Conservation (phyloP, 1,140 invertebrate genomes). For the Xylocopa sonorina region DNA sequence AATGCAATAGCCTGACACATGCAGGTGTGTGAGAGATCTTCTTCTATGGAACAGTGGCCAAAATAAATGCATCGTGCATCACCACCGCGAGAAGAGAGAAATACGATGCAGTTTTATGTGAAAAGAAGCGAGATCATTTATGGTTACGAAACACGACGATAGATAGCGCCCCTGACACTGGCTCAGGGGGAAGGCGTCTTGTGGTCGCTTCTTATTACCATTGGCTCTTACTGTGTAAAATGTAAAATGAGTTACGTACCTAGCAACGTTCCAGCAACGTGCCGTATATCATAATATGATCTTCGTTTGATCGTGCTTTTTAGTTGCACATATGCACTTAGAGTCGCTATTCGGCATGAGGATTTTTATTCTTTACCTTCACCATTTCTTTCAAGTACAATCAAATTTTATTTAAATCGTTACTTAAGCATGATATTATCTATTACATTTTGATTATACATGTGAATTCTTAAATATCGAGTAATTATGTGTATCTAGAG, state of each 20-base stretch:
- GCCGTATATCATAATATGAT: constrained; percentile 44
- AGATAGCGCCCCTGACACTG: constrained; percentile 12
- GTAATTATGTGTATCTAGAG: not conserved
- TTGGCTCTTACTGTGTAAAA: constrained; percentile 66
- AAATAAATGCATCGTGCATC: constrained; percentile 55
- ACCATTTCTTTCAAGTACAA: not conserved
- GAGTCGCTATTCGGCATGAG: constrained; percentile 1
- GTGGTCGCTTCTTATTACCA: constrained; percentile 47
- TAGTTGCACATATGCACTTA: not conserved
- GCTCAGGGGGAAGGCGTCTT: constrained; percentile 50
- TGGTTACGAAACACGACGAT: constrained; percentile 33
- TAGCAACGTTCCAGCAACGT: constrained; percentile 60
- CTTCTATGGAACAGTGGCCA: constrained; percentile 62
- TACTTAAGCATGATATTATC: too few relatives aligned
- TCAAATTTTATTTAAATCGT: not conserved
- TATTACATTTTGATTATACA: constrained; percentile 8
- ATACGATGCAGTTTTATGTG: constrained; percentile 9
- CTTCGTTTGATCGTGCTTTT: constrained; percentile 47
- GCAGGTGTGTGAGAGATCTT: constrained; percentile 55
- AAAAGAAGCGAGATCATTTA: constrained; percentile 39
- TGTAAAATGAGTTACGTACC: constrained; percentile 61
- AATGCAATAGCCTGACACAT: constrained; percentile 73
- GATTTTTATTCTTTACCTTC: too few relatives aligned
- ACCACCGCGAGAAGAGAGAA: constrained; percentile 26
- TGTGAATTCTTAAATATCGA: not conserved